Evolutionary conservation across 2,113 vertebrate species (phyloP).

Genomic region (Centropristis striata): DNA sequence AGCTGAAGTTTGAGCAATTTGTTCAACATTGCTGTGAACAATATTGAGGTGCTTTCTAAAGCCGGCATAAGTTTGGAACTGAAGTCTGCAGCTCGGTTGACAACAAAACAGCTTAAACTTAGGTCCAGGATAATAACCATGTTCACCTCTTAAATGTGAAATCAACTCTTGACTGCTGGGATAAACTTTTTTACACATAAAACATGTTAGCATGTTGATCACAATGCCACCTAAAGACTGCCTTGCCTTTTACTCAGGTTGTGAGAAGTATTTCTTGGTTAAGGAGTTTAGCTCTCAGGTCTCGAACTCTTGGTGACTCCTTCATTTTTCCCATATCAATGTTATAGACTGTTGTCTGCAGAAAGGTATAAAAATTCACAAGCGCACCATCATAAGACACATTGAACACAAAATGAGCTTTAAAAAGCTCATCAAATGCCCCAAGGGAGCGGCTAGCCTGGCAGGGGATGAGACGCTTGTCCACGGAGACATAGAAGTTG

Average conservation of each 20-base stretch:
- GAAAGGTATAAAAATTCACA: background rate
- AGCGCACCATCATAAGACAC: background rate
- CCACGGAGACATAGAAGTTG: background rate
- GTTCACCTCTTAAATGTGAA: too few species aligned
- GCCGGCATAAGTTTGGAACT: too few species aligned
- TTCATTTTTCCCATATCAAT: background rate
- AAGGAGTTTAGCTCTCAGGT: background rate
- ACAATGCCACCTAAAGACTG: too few species aligned
- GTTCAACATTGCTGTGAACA: too few species aligned
- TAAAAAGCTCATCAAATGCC: slow-evolving; percentile 6
- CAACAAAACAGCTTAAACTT: too few species aligned
- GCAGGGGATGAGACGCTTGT: background rate
- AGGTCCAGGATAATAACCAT: too few species aligned
- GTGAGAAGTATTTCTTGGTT: background rate
- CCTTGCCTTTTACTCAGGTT: too few species aligned
- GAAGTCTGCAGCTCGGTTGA: too few species aligned
- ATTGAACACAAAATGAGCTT: slow-evolving; percentile 1
- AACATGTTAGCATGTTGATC: too few species aligned
- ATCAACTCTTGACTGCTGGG: too few species aligned
- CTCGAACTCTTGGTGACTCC: background rate
- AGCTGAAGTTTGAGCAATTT: slow-evolving; percentile 26
- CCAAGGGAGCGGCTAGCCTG: background rate
- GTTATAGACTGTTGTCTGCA: background rate
- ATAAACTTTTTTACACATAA: too few species aligned
- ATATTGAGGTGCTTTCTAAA: too few species aligned